These are phyloP conservation scores for Brachyrhaphis roseni DNA, from an alignment of 2,797 vertebrate species.

Conservation along the genomic window DNA sequence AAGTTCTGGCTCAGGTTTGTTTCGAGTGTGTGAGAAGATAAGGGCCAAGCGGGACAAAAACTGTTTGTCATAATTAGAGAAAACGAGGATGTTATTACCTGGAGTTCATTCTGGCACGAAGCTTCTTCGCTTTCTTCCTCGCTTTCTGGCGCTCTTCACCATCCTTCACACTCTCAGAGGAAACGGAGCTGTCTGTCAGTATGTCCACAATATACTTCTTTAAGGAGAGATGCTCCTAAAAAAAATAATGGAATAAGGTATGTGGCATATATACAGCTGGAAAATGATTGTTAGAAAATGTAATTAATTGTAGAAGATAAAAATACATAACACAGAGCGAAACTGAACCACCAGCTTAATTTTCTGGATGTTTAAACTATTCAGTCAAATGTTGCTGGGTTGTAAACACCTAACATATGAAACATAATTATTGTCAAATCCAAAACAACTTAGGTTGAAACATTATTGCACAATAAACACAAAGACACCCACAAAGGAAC, in stretches of 20 bases:
- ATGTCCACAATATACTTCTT: constrained; percentile 98
- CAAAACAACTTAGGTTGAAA: neutral
- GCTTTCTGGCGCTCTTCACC: constrained; percentile 93
- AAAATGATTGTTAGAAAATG: neutral
- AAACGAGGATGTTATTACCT: constrained; percentile 79
- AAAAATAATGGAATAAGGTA: constrained; percentile 22
- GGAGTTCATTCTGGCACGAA: constrained; percentile 95
- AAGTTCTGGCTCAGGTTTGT: constrained; percentile 51
- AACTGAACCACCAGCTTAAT: neutral
- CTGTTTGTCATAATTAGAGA: neutral
- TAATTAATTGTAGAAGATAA: neutral
- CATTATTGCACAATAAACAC: neutral
- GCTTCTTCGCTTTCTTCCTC: constrained; percentile 95
- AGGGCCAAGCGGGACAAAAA: constrained; percentile 6
- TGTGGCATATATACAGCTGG: constrained; percentile 4
- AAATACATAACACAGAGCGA: neutral
- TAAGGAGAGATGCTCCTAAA: constrained; percentile 95
- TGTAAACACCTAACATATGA: neutral
- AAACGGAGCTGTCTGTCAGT: constrained; percentile 86
- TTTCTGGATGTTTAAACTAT: neutral
- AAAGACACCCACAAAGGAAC: neutral
- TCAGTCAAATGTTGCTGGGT: neutral
- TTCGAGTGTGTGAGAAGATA: constrained; percentile 46
- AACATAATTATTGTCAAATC: neutral
- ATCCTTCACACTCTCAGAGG: constrained; percentile 87